Evolutionary conservation across 2,113 vertebrate genomes (phyloP).

Genomic region (Bubalus kerabau): DNA sequence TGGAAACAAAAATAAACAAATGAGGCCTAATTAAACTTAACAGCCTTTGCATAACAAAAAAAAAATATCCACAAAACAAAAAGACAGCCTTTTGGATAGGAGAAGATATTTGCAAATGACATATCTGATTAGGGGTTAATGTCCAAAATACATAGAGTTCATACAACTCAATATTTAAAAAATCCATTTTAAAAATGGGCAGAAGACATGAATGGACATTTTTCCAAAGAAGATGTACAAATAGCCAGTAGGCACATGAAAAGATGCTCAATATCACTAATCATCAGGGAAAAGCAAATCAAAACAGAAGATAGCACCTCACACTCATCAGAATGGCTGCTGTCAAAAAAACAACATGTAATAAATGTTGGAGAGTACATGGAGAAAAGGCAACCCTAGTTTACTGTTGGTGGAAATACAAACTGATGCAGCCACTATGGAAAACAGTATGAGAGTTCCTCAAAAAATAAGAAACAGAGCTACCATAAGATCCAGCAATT

Average conservation of each 20-base stretch:
- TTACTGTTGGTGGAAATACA: background rate
- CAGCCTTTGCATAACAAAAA: background rate
- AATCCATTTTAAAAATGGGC: background rate
- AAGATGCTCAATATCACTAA: background rate
- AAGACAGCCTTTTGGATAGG: background rate
- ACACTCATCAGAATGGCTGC: background rate
- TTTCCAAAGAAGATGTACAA: background rate
- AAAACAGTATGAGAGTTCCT: background rate
- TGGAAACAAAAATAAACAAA: background rate
- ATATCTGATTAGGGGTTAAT: background rate
- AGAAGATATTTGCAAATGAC: background rate
- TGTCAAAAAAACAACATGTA: background rate
- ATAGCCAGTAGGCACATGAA: background rate
- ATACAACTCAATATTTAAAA: background rate
- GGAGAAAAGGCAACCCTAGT: background rate
- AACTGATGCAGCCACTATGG: background rate
- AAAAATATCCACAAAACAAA: background rate
- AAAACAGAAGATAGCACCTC: background rate
- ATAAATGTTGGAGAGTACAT: background rate
- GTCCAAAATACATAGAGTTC: background rate
- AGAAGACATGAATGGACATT: background rate
- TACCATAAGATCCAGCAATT: background rate
- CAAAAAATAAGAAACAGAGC: background rate
- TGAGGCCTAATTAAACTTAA: background rate
- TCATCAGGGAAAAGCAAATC: background rate